phyloP scores from a whole-genome alignment of 1,140 invertebrate species.

The Diorhabda elongata region DNA sequence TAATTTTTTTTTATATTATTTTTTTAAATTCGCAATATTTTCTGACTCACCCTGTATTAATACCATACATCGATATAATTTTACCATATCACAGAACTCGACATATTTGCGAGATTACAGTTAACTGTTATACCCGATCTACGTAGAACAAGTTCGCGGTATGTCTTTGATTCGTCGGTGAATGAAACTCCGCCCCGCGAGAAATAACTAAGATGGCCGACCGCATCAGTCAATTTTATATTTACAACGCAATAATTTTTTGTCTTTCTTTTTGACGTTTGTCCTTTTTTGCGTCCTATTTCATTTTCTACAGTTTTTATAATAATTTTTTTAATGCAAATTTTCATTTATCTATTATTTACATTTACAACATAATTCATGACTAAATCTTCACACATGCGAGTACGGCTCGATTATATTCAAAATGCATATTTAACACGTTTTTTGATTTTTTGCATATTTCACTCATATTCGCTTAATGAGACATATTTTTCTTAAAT shows the following conservation, averaged over 20 bases:
- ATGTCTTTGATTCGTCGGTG: constrained; percentile 28
- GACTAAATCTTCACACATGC: too few relatives aligned
- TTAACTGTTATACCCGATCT: not conserved
- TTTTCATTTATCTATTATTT: too few relatives aligned
- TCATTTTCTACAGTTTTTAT: not conserved
- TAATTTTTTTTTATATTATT: too few relatives aligned
- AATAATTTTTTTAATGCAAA: not conserved
- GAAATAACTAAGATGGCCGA: constrained; percentile 39
- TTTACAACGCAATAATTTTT: not conserved
- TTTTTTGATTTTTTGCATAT: not conserved
- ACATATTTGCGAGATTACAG: not conserved
- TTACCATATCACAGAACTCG: not conserved
- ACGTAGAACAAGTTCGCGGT: constrained; percentile 11
- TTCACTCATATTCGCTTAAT: not conserved
- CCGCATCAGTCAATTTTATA: constrained; percentile 21
- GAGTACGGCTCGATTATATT: too few relatives aligned
- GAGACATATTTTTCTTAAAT: not conserved
- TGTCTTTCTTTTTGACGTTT: not conserved
- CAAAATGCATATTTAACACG: not conserved
- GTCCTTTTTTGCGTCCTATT: not conserved
- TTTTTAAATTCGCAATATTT: too few relatives aligned
- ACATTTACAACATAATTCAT: too few relatives aligned
- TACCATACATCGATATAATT: too few relatives aligned
- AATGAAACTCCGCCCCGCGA: constrained; percentile 35
- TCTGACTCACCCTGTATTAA: too few relatives aligned